Base-by-base conservation (phyloP, 2,113 vertebrate genomes). In the Oreotragus oreotragus region DNA sequence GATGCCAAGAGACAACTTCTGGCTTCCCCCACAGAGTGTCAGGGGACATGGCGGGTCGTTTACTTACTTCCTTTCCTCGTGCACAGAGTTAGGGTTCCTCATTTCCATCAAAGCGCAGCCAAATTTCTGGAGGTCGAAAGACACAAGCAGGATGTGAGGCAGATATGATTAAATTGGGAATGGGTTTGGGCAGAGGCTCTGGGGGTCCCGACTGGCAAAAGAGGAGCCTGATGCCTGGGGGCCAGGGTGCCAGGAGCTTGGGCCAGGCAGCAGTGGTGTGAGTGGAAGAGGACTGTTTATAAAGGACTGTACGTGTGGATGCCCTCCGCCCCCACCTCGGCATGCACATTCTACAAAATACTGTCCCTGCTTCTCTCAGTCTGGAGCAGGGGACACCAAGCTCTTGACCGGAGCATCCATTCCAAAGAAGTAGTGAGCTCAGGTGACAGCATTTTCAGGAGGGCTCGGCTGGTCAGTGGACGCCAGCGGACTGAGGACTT, bases 21-120 rank as follows among this genome's bases (percentile, higher is more conserved):
- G 7, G 76, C 43, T 25, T 8, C 39, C n/a, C 33, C 30, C 27
- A 0, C 7, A 12, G 33, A 16, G 14, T 57, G 28, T 43, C 49
- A 13, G 0, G 17, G 19, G 86, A 94, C 62, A 5, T 2, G 39
- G 39, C 9, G 3, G 60, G 5, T 6, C 43, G 0, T 36, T 51
- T 85, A 99, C 99, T 99, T 98, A 99, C 99, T 99, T 99, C 97
- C 99, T 99, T 92, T 99, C 99, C 97, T 99, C 99, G 55, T 99
- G 98, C 98, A 99, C 98, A 77, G 99, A 99, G 90, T 99, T 99
- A 76, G 99, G 99, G 94, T 99, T 99, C 84, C 99, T 99, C 99
- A 99, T 99, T 97, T 99, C 99, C 99, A 99, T 99, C 92, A 99
- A 97, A 0, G 99, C 99, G 0, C 99, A 99, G 98, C 99, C 99